Evolutionary conservation across 1,140 invertebrate species (phyloP).

Genomic region (Cephus cinctus): DNA sequence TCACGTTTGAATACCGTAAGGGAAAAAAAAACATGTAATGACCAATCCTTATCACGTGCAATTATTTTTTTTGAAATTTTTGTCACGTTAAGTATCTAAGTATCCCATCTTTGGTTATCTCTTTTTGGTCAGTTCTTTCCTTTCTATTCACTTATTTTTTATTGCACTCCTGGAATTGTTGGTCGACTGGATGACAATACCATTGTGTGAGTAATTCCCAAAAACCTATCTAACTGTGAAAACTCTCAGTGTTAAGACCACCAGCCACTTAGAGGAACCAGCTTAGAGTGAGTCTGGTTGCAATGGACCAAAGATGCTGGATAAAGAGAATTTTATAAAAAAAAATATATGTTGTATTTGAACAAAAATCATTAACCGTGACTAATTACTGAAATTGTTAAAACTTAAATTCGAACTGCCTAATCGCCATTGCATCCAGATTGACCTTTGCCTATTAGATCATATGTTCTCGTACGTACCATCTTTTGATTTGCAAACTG

Average conservation of each 20-base stretch:
- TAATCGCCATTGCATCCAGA: too few relatives aligned
- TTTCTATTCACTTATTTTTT: conserved; percentile 29
- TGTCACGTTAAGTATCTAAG: too few relatives aligned
- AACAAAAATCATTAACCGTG: too few relatives aligned
- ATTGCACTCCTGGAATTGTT: conserved; percentile 55
- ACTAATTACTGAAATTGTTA: too few relatives aligned
- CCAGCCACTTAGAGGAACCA: not conserved
- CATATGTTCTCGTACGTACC: too few relatives aligned
- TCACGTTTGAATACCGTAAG: not conserved
- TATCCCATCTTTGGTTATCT: conserved; percentile 4
- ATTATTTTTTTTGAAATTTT: conserved; percentile 1
- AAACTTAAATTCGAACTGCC: too few relatives aligned
- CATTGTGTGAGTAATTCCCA: conserved; percentile 55
- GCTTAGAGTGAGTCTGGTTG: not conserved
- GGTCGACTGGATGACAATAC: conserved; percentile 53
- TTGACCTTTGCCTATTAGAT: too few relatives aligned
- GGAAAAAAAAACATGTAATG: too few relatives aligned
- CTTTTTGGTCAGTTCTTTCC: conserved; percentile 13
- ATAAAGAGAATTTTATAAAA: too few relatives aligned
- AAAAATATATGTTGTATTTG: too few relatives aligned
- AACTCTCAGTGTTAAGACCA: conserved; percentile 17
- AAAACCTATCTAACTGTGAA: conserved; percentile 32
- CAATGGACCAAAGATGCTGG: too few relatives aligned
- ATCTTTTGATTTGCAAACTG: too few relatives aligned
- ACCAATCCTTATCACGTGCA: not conserved